Conservation (phyloP, 2,888 invertebrate species). For the Lacanobia oleracea region DNA sequence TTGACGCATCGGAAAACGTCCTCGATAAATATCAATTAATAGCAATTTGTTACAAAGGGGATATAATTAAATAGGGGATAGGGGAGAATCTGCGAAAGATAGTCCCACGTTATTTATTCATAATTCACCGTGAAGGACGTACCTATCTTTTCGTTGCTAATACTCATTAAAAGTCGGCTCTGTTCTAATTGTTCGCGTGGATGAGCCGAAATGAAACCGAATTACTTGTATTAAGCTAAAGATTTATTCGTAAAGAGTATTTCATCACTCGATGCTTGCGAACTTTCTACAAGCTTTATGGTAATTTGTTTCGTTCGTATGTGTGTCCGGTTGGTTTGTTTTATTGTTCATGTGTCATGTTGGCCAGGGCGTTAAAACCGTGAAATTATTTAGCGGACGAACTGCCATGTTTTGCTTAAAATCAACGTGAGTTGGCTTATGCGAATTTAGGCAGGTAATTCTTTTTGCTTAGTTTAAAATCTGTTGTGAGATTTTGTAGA, state of each 20-base stretch:
- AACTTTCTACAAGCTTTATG: conserved; percentile 15
- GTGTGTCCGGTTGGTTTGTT: too few relatives aligned
- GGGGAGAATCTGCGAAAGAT: background rate
- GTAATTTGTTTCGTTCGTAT: too few relatives aligned
- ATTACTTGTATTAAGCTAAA: conserved; percentile 41
- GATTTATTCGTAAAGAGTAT: conserved; percentile 26
- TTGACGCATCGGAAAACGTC: too few relatives aligned
- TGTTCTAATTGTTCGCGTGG: conserved; percentile 27
- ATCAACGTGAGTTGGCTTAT: conserved; percentile 20
- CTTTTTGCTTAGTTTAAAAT: background rate
- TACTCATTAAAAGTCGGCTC: conserved; percentile 38
- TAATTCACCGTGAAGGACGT: conserved; percentile 21
- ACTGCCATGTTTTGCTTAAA: conserved; percentile 9
- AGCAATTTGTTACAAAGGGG: too few relatives aligned
- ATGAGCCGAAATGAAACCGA: conserved; percentile 47
- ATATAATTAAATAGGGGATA: too few relatives aligned
- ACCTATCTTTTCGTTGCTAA: conserved; percentile 36
- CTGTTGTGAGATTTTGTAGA: conserved; percentile 1
- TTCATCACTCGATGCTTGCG: conserved; percentile 17
- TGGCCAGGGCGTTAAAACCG: conserved; percentile 25
- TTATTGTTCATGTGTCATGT: conserved; percentile 35
- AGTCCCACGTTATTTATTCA: conserved; percentile 12
- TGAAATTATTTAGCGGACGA: conserved; percentile 26
- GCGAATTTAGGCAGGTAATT: conserved; percentile 3
- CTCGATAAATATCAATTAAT: too few relatives aligned